phyloP scores from a whole-genome alignment of 1,140 invertebrate genomes.

The Hylyphantes graminicola region DNA sequence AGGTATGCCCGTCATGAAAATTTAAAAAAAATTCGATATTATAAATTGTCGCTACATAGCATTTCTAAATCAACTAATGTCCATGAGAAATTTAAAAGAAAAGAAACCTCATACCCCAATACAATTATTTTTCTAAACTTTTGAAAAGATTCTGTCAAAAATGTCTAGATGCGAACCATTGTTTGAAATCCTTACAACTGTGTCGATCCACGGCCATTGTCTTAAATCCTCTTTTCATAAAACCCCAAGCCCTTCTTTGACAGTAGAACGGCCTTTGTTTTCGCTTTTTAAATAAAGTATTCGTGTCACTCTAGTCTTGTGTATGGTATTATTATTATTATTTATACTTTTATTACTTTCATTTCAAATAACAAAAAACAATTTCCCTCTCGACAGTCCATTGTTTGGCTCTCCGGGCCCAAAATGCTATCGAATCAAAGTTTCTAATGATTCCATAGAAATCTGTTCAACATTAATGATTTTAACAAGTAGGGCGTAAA shows the following conservation, averaged over 20 bases:
- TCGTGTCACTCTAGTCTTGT: slow-evolving; percentile 4
- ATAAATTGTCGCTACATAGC: too few relatives aligned
- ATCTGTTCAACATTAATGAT: slow-evolving; percentile 51
- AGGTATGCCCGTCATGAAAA: too few relatives aligned
- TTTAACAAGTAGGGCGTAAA: slow-evolving; percentile 57
- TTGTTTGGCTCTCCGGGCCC: neutral
- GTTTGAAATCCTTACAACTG: too few relatives aligned
- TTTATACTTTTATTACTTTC: slow-evolving; percentile 24
- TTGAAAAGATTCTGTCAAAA: too few relatives aligned
- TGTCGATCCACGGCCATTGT: neutral
- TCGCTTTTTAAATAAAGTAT: slow-evolving; percentile 44
- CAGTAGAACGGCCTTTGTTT: slow-evolving; percentile 15
- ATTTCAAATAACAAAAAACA: slow-evolving; percentile 1
- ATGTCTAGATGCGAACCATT: too few relatives aligned
- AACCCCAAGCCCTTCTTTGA: neutral
- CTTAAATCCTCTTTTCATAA: slow-evolving; percentile 1
- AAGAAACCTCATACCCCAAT: too few relatives aligned
- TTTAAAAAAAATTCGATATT: too few relatives aligned
- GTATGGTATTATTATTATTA: slow-evolving; percentile 18
- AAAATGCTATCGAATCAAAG: slow-evolving; percentile 27
- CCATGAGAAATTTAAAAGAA: too few relatives aligned
- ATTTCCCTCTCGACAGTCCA: neutral
- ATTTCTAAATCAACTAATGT: too few relatives aligned
- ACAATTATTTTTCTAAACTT: too few relatives aligned
- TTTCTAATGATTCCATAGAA: slow-evolving; percentile 45